Evolutionary conservation across 2,888 invertebrate species (phyloP), one percentile per base, ranked within the genome.

Genomic region (Didymodactylos carnosus): DNA sequence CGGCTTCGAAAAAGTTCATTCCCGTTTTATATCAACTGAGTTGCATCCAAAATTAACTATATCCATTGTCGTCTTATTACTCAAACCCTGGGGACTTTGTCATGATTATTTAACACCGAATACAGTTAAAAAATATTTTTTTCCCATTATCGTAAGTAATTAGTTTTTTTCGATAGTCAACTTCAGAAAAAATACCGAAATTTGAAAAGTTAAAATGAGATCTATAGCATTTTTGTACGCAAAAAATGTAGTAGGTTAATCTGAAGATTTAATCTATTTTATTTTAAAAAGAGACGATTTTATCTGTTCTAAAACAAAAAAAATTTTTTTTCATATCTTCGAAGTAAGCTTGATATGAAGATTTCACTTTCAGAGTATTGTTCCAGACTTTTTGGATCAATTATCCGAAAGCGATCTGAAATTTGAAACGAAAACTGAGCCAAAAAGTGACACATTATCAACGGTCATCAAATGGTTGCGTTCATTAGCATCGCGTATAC

Each of bases 391-490:
- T 80, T 86, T 95, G 81, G 92, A 94, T 82, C 90, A 91, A 84
- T 86, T 95, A 80, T 91, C 93, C 29, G 94, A 95, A 83, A 94
- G 94, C 77, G 94, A 95, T 82, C 84, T 95, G 76, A 95, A 95
- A 82, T 89, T 91, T 78, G 95, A 95, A 85, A 92, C 93, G 7
- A 92, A 94, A 81, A 90, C 89, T 81, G 91, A 94, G 84, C 83
- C 91, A 77, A 94, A 94, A 85, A 94, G 92, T 83, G 95, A 95
- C 85, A 91, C 92, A 72, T 90, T 95, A 78, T 92, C 94, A 76
- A 90, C 91, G 78, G 91, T 95, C 82, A 91, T 95, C 77, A 91
- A 92, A 84, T 90, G 91, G 49, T 88, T 92, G 78, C 93, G 94
- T 84, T 90, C 89, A 83, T 87, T 95, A 78, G 91, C 92, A 27